A percentile compares a stretch with the other conserved stretches of the same genome.
Evolutionary conservation across 2,113 vertebrate species (phyloP).

Genomic region (Lonchura striata): DNA sequence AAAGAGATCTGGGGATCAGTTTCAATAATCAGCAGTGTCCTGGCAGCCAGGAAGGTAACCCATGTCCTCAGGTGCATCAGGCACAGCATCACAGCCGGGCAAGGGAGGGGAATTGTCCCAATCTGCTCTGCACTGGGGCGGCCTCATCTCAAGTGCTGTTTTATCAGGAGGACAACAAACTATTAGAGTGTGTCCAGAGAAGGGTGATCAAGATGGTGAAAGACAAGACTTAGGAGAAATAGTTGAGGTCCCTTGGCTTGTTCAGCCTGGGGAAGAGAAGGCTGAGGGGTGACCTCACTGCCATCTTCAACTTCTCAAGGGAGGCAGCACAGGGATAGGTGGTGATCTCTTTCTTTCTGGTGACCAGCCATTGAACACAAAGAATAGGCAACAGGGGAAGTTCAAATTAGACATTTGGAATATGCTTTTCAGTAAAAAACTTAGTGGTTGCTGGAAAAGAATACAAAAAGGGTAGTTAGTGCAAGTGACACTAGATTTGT

Average conservation of each 20-base stretch:
- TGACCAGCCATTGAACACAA: rapidly evolving
- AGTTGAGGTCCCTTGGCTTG: neutral
- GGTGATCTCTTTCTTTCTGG: neutral
- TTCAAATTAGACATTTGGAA: neutral
- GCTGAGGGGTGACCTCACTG: neutral
- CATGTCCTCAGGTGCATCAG: rapidly evolving
- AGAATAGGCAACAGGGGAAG: neutral
- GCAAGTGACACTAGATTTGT: neutral
- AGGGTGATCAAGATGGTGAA: neutral
- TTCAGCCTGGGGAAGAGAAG: neutral
- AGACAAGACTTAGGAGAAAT: neutral
- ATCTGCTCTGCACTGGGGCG: rapidly evolving
- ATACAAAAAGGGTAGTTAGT: neutral
- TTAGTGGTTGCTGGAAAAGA: neutral
- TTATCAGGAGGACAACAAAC: neutral
- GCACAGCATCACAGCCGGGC: rapidly evolving
- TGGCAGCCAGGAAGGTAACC: neutral
- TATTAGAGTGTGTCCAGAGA: neutral
- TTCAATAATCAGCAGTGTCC: neutral
- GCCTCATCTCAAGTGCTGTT: neutral
- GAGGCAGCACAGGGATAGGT: rapidly evolving
- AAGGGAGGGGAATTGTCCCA: neutral
- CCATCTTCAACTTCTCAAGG: neutral
- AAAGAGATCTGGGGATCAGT: neutral
- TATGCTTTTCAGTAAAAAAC: neutral